Evolutionary conservation across 2,113 vertebrate species (phyloP), one percentile per base, ranked within the genome.

Genomic region (Platycercus adscitus): DNA sequence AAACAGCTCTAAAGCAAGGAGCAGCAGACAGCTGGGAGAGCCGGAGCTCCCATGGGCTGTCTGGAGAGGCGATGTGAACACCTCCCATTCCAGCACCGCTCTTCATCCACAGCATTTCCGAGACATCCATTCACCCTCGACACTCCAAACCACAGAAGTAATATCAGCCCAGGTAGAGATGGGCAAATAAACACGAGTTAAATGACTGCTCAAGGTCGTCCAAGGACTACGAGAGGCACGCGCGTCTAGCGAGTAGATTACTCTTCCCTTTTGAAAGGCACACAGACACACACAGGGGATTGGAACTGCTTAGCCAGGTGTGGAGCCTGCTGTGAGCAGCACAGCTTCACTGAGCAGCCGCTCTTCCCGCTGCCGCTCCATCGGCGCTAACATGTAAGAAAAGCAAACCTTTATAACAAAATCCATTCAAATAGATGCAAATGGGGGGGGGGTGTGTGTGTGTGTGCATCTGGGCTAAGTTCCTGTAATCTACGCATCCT

Each of bases 261-360:
- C 85, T 82, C 86, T 95, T 92, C 64, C 80, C 64, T 91, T 92
- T 89, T 91, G 96, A 95, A 96, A 95, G 77, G 89, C 88, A 79
- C 83, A 71, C 18, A 89, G 63, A 60, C 76, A 80, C 88, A 88
- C 65, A 56, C 16, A 25, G 78, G 83, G 93, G 81, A 83, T 87
- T 95, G 91, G 87, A 93, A 94, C 89, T 95, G 96, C 94, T 95
- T 81, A 96, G 95, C 92, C 97, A 97, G 96, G 96, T 97, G 96
- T 91, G 78, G 93, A 96, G 94, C 95, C 93, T 94, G 95, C 95
- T 95, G 94, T 81, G 91, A 96, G 93, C 96, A 72, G 93, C 89
- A 46, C 85, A 35, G 96, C 96, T 89, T 88, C 88, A 47, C 92
- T 31, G 80, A 94, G 73, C 87, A 94, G 95, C 18, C 9, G 17